Evolutionary conservation across 1,140 invertebrate species (phyloP).

Genomic region (Mya arenaria): DNA sequence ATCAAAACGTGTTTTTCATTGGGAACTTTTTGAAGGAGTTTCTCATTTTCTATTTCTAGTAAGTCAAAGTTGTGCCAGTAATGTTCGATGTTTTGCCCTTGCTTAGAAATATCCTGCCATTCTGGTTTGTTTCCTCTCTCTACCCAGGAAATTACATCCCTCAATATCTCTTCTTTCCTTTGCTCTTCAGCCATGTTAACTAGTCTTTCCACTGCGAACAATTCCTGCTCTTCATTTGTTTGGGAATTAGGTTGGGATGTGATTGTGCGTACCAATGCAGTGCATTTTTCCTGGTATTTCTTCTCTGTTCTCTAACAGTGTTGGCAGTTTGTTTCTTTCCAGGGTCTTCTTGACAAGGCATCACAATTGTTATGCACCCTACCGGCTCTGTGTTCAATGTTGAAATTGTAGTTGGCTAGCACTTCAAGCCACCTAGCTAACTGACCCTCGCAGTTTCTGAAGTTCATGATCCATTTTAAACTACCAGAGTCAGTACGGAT

Average conservation of each 20-base stretch:
- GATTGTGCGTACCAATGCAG: not conserved
- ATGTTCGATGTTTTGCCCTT: not conserved
- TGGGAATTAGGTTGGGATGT: not conserved
- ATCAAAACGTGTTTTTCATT: not conserved
- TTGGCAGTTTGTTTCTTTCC: not conserved
- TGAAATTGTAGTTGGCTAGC: conserved; percentile 9
- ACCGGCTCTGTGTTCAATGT: not conserved
- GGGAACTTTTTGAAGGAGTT: not conserved
- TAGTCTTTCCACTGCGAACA: not conserved
- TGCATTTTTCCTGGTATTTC: not conserved
- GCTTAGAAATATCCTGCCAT: not conserved
- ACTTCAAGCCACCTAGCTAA: conserved; percentile 18
- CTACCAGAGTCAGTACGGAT: not conserved
- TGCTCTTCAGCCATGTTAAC: not conserved
- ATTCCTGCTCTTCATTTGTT: not conserved
- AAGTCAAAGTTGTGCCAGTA: conserved; percentile 3
- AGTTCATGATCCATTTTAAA: not conserved
- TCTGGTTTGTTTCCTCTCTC: not conserved
- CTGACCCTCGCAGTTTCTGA: conserved; percentile 11
- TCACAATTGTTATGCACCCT: not conserved
- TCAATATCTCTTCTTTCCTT: not conserved
- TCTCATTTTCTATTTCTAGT: not conserved
- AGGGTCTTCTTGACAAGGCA: not conserved
- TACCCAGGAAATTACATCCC: not conserved
- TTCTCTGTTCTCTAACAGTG: not conserved